phyloP scores from a whole-genome alignment of 2,113 vertebrate genomes.

The Oxyruncus cristatus region DNA sequence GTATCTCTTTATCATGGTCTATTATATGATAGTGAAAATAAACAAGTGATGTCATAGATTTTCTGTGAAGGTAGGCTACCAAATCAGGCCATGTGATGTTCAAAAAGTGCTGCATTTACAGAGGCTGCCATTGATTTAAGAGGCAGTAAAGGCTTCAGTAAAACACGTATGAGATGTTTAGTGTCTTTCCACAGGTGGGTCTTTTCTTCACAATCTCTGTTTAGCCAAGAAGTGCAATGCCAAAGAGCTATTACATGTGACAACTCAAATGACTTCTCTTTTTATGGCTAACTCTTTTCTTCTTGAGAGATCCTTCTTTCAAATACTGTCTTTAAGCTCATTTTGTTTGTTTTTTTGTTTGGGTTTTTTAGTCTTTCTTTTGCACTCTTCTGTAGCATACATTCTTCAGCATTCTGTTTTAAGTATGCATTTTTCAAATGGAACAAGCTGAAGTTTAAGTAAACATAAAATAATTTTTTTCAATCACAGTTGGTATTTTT shows the following conservation, averaged over 20 bases:
- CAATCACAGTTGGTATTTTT: neutral
- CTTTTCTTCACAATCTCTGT: neutral
- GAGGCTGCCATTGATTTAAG: neutral
- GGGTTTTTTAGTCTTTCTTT: neutral
- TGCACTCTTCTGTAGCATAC: neutral
- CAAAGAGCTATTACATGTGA: neutral
- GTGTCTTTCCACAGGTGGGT: neutral
- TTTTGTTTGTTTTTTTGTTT: neutral
- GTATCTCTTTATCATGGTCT: neutral
- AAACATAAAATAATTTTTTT: neutral
- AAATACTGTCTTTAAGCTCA: neutral
- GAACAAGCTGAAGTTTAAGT: neutral
- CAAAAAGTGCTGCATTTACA: neutral
- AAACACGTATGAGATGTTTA: fast-evolving
- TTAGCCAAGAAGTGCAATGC: neutral
- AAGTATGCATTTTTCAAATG: neutral
- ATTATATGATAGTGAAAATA: neutral
- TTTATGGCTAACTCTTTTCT: neutral
- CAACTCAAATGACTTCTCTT: neutral
- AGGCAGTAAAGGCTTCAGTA: neutral
- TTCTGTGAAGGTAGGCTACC: neutral
- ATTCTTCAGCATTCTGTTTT: neutral
- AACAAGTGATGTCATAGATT: neutral
- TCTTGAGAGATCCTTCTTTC: neutral
- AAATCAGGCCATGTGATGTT: neutral